These are phyloP conservation scores for Pentamera pediparva DNA, from an alignment of 53 echinoderm and acorn worm genomes.

Conservation along the genomic window DNA sequence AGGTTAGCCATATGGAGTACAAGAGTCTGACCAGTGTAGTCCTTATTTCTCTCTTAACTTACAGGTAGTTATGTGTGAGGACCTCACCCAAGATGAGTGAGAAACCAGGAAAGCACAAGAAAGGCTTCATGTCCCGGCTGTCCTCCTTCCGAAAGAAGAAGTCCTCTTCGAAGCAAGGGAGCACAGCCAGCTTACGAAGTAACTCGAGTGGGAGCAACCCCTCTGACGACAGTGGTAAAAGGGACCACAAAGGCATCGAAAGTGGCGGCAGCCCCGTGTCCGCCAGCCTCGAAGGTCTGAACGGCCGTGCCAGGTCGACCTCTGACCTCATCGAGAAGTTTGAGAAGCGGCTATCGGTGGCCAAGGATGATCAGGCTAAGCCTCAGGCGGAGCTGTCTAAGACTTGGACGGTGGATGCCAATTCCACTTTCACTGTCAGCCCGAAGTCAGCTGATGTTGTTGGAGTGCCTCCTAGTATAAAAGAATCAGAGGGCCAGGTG, in stretches of 20 bases:
- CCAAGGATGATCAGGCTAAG: constrained; percentile 64
- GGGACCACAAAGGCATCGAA: constrained; percentile 4
- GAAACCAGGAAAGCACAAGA: constrained; percentile 40
- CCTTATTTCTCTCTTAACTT: no score
- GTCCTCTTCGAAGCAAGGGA: constrained; percentile 13
- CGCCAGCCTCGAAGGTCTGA: constrained; percentile 21
- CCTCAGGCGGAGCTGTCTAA: no score
- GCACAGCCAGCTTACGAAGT: not conserved
- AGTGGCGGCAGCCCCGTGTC: constrained; percentile 9
- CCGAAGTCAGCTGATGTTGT: no score
- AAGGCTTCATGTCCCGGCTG: constrained; percentile 76
- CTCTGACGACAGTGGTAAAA: not conserved
- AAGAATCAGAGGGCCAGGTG: no score
- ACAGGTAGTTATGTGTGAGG: no score
- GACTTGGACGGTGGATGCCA: no score
- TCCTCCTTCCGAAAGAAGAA: constrained; percentile 95
- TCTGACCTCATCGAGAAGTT: constrained; percentile 63
- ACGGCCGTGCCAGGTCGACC: constrained; percentile 33
- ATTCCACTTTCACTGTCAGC: no score
- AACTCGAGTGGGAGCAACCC: not conserved
- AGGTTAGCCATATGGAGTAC: no score
- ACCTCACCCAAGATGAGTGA: constrained; percentile 34
- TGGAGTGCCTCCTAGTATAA: no score
- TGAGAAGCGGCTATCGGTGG: constrained; percentile 47
- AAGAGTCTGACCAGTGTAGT: no score